Evolutionary conservation across 2,113 vertebrate species (phyloP).

Genomic region (Phocoena sinus): DNA sequence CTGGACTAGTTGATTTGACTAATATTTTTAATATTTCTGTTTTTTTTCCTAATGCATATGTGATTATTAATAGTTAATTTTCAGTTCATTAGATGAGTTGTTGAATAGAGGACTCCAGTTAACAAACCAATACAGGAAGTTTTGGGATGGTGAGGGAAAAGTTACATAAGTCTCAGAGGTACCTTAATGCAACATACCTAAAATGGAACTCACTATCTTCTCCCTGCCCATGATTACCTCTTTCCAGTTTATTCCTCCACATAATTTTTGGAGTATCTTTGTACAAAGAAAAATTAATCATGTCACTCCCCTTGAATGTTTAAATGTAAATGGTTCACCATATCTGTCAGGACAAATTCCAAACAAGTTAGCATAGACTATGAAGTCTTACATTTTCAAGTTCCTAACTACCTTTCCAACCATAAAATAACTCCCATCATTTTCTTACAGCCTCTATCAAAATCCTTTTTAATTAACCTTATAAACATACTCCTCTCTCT

Average conservation of each 20-base stretch:
- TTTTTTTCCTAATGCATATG: not conserved
- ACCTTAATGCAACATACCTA: not conserved
- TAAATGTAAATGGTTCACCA: not conserved
- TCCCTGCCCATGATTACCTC: not conserved
- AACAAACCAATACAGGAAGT: not conserved
- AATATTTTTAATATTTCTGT: not conserved
- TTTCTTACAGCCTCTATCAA: not conserved
- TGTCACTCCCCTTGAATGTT: not conserved
- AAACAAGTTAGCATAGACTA: not conserved
- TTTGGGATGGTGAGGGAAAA: not conserved
- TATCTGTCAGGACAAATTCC: not conserved
- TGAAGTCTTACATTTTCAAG: not conserved
- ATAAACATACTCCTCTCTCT: not conserved
- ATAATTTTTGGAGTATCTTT: not conserved
- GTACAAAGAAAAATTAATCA: not conserved
- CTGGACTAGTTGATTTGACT: not conserved
- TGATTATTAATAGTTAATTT: conserved; percentile 2
- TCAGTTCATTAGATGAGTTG: not conserved
- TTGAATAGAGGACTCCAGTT: not conserved
- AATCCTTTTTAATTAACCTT: not conserved
- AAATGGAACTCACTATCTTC: not conserved
- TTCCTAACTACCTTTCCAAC: not conserved
- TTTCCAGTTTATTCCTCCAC: not conserved
- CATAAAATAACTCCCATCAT: not conserved
- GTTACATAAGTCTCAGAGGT: not conserved